These are phyloP conservation scores for Drosophila micromelanica DNA, from an alignment of 1,140 invertebrate species.

Conservation along the genomic window DNA sequence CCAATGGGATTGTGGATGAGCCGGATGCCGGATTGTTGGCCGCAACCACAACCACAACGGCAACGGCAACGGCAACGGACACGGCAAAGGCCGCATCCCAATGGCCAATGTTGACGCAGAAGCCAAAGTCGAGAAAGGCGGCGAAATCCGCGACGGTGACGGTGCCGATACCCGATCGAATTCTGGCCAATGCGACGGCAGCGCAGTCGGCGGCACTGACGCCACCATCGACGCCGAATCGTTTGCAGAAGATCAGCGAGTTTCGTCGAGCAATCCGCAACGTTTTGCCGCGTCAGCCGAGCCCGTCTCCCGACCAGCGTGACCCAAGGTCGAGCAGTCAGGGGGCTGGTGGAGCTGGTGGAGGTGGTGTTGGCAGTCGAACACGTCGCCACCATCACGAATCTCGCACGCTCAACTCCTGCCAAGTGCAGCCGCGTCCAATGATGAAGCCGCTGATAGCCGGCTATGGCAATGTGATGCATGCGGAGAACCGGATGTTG, in stretches of 20 bases:
- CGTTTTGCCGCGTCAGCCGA: neutral
- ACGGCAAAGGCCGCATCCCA: too few species aligned
- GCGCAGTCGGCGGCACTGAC: neutral
- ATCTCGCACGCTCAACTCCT: neutral
- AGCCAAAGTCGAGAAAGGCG: too few species aligned
- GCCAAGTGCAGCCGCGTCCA: neutral
- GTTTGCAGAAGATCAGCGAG: neutral
- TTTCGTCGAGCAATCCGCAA: neutral
- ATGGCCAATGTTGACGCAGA: too few species aligned
- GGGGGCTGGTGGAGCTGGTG: neutral
- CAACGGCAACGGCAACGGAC: too few species aligned
- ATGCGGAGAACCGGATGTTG: neutral
- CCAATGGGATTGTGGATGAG: constrained; percentile 15
- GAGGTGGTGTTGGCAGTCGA: neutral
- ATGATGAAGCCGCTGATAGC: neutral
- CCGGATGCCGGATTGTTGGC: neutral
- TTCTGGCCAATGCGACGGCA: neutral
- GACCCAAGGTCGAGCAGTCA: neutral
- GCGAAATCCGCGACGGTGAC: neutral
- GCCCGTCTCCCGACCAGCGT: neutral
- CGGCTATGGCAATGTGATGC: neutral
- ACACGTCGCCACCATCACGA: constrained; percentile 1
- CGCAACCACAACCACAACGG: too few species aligned
- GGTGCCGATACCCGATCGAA: too few species aligned
- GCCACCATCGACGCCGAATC: neutral